These are phyloP conservation scores for Augiades crinisus DNA, from an alignment of 2,888 invertebrate genomes.

Conservation along the genomic window DNA sequence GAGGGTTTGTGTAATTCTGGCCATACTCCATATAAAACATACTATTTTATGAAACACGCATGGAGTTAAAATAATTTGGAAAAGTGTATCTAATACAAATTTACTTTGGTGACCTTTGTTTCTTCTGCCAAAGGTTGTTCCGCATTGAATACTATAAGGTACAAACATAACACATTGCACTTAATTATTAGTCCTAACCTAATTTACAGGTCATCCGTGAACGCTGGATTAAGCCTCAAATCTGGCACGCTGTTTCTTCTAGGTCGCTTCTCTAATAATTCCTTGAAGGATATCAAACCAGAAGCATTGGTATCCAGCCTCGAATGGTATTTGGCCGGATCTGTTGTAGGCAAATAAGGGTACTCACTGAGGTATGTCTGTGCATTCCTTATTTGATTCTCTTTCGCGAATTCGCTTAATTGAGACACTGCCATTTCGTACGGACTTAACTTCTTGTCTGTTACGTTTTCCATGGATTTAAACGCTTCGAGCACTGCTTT, in stretches of 20 bases:
- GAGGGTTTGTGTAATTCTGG: too few species aligned
- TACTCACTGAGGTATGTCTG: slow-evolving; percentile 74
- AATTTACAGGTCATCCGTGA: slow-evolving; percentile 57
- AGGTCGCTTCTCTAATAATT: slow-evolving; percentile 54
- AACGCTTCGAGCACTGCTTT: slow-evolving; percentile 78
- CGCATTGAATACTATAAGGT: slow-evolving; percentile 29
- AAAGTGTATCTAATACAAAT: too few species aligned
- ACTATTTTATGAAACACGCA: too few species aligned
- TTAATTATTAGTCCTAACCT: not conserved
- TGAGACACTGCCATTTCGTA: slow-evolving; percentile 66
- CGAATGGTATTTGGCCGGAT: slow-evolving; percentile 72
- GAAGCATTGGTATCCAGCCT: slow-evolving; percentile 67
- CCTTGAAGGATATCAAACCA: slow-evolving; percentile 71
- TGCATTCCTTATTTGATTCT: slow-evolving; percentile 56
- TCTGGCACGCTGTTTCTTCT: slow-evolving; percentile 75
- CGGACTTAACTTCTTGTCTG: slow-evolving; percentile 56
- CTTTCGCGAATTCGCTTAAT: slow-evolving; percentile 57
- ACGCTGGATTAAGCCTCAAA: slow-evolving; percentile 63
- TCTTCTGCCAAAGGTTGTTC: not conserved
- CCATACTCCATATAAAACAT: too few species aligned
- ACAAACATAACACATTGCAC: slow-evolving; percentile 9
- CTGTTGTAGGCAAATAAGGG: slow-evolving; percentile 74
- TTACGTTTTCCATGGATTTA: slow-evolving; percentile 73
- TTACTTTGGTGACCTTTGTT: not conserved
- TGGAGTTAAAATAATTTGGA: too few species aligned